Evolutionary conservation across 2,113 vertebrate species (phyloP), one percentile per base, ranked within the genome.

Genomic region (Proteles cristata): DNA sequence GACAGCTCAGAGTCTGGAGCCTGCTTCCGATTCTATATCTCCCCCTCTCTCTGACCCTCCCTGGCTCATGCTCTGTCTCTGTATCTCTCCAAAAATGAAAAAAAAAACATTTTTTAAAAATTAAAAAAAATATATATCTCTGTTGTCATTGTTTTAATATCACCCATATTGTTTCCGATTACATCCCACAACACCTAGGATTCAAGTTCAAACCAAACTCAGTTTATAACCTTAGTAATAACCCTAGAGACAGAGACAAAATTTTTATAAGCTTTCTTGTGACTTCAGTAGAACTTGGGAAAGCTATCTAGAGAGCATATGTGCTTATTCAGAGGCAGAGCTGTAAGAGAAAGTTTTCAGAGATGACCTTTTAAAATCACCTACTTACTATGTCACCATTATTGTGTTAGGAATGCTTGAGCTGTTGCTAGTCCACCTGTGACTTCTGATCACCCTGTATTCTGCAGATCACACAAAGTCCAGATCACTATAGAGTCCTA

Each of bases 181-280:
- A 96, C 85, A 94, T n/a, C 71, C 50, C 92, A 28, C 7, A 69
- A 17, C 53, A 94, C 15, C 7, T 79, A 61, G 79, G 79, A 94
- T 33, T 94, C 68, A 86, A 6, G 15, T 39, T 31, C 43, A 92
- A 19, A 66, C 10, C 39, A 16, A 23, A 11, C 26, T 80, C 68
- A 68, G 23, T 86, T 86, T 82, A 77, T 17, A 81, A 90, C 0
- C 19, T 15, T 86, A 84, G 25, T 39, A 58, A 81, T 9, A 77
- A 77, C 28, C 8, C 35, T 68, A 48, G 28, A 26, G n/a, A 82
- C 68, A 43, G 7, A n/a, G 43, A 69, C 7, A 12, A 61, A 84
- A 82, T 2, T 58, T 61, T 48, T 58, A 21, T 15, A 35, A 65
- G 25, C 3, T 45, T 35, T 68, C 12, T 33, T 39, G 12, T 93